Evolutionary conservation across 2,797 vertebrate species (phyloP), one percentile per base, ranked within the genome.

Genomic region (Hippopotamyrus pictus): DNA sequence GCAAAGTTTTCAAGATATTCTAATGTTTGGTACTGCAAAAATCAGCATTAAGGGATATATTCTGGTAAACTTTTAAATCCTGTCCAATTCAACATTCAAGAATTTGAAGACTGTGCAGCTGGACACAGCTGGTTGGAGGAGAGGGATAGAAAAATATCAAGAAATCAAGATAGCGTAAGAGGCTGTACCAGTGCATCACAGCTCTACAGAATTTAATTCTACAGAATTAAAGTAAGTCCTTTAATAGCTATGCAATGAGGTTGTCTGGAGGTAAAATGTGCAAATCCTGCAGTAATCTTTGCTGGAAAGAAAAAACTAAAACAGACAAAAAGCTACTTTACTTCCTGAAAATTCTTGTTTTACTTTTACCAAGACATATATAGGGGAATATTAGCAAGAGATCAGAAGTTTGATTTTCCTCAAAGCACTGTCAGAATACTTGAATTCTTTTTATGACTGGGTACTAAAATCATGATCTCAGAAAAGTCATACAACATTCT

Each of bases 211-310:
- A 85, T n/a, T 8, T 53, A 3, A 3, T 22, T 53, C 46, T 51
- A 19, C 22, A 29, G 22, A 87, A 19, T 59, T 22, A 46, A 62
- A 62, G n/a, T 6, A 25, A 88, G 25, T 87, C 46, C n/a, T 87
- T 37, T 87, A n/a, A n/a, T 14, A 44, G 25, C 57, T 88, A 69
- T 69, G 37, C 51, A 65, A 46, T 69, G 59, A 88, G 86, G 86
- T 69, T 69, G 9, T 88, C n/a, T 62, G 41, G 5, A 88, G 59
- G 57, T 48, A 69, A n/a, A 88, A 50, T 88, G 86, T 88, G 86
- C 86, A 88, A 88, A 69, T 88, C 19, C 59, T 29, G 86, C 86
- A 65, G 54, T 50, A 54, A 65, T 37, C 84, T n/a, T 48, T 65
- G 57, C 33, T 62, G 57, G 53, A n/a, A 41, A 65, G 7, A 11